Evolutionary conservation across 2,797 vertebrate genomes (phyloP), one percentile per base, ranked within the genome.

Genomic region (Nyctibius grandis): DNA sequence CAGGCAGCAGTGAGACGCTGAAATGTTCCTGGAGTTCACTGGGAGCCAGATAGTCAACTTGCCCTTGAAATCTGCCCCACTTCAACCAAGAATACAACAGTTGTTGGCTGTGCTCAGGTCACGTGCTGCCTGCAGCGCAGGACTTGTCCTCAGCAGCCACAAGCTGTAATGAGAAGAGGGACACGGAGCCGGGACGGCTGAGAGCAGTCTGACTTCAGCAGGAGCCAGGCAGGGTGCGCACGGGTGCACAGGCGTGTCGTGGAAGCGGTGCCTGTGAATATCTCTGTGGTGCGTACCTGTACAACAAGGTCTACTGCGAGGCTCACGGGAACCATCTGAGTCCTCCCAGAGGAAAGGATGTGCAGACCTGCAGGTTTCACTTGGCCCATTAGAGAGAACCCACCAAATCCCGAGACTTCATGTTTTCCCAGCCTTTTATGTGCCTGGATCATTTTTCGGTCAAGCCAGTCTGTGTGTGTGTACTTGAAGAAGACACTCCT

Each of bases 231-330:
- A 54, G 76, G 31, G 14, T 18, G 20, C 2, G 4, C 10, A 1
- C 5, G 17, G 53, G 20, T 68, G 31, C 73, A 38, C 26, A 33
- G 26, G 33, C 4, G 2, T 38, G 2, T 9, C 0, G 0, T 3
- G 22, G 50, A 54, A 17, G 33, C 56, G 0, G 0, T 75, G 59
- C 11, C 73, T 29, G 13, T 21, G 73, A 63, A 50, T 18, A 34
- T 56, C 57, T 54, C 56, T 11, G 31, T 36, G 48, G 47, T 33
- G 40, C n/a, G 33, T 16, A 28, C 13, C 22, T 54, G 50, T 31
- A 6, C 20, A 28, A 29, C 48, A 42, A 73, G 26, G 64, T 29
- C 60, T 64, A 7, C 40, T 56, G 36, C 5, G 4, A 63, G 76
- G 50, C 38, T 31, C 53, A 6, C 1, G 0, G n/a, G 48, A 93